Base-by-base conservation (phyloP, 37 sponge, comb jelly and placozoan species). In the Haliclona indistincta region DNA sequence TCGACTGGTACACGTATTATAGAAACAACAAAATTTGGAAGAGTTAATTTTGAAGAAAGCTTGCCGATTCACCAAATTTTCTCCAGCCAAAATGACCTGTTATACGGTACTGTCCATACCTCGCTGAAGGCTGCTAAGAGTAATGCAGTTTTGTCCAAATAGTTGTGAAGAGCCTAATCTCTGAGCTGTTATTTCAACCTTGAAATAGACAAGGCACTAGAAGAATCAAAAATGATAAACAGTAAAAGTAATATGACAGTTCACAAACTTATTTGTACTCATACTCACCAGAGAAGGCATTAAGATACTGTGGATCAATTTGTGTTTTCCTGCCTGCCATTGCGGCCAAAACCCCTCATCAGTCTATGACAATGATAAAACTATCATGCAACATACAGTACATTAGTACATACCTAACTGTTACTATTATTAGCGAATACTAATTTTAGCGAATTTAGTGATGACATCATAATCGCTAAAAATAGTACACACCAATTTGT, bases 91-190 rank as follows among this genome's bases (percentile, higher is more conserved):
- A n/a, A n/a, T n/a, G n/a, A n/a, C n/a, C n/a, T n/a, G n/a, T n/a
- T n/a, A n/a, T n/a, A n/a, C n/a, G n/a, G n/a, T 25, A 20, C 13
- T 58, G 60, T 7, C 6, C 63, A 7, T 37, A 84, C 85, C 88
- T 72, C 83, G 78, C 41, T 49, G 38, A 0, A 88, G 78, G 43
- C 73, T 88, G 58, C 37, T 56, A 39, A 89, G 60, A 28, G 76
- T 74, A 56, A 89, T 84, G 53, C 81, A 79, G 69, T 89, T 89
- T 61, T 89, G 90, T 4, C 85, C 85, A 43, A 58, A 80, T 23
- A 89, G 33, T 17, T 61, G 76, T 35, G 68, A 17, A 17, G 64
- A 73, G 23, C 39, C 43, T 15, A 53, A 7, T 6, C 32, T 34
- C 62, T 60, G 30, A 11, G 29, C 39, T 55, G 63, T 67, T 1